phyloP scores from a whole-genome alignment of 2,888 invertebrate genomes.

The Erebia epiphron region DNA sequence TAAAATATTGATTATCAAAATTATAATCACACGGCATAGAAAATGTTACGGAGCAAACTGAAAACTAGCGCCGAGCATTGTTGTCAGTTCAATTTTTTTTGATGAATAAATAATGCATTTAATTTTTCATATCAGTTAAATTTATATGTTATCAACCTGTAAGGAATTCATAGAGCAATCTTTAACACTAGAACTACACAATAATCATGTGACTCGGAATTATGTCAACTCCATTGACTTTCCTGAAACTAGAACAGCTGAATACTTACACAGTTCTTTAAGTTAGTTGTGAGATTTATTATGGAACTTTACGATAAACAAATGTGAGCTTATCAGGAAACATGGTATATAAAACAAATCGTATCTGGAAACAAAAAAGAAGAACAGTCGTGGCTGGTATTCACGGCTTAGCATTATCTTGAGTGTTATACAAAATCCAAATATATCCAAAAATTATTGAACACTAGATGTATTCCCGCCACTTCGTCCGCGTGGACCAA shows the following conservation, averaged over 20 bases:
- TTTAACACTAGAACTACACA: not conserved
- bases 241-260: conserved; percentile 16
- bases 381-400: not conserved
- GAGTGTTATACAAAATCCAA: not conserved
- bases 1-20: no score
- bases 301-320: conserved; percentile 10
- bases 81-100: no score
- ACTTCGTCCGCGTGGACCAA: no score
- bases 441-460: no score
- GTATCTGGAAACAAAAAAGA: conserved; percentile 4
- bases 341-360: not conserved
- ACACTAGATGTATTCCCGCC: no score
- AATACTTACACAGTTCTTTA: conserved; percentile 20
- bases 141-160: not conserved
- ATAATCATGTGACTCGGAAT: conserved; percentile 1
- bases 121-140: not conserved
- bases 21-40: no score
- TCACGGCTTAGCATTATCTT: not conserved
- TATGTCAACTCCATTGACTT: not conserved
- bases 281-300: conserved; percentile 16
- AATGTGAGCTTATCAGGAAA: conserved; percentile 12
- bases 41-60: no score
- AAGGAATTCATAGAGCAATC: not conserved
- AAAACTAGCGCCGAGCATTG: no score
- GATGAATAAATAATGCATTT: no score